phyloP scores from a whole-genome alignment of 2,888 invertebrate genomes.

The Boloria euphrosyne region DNA sequence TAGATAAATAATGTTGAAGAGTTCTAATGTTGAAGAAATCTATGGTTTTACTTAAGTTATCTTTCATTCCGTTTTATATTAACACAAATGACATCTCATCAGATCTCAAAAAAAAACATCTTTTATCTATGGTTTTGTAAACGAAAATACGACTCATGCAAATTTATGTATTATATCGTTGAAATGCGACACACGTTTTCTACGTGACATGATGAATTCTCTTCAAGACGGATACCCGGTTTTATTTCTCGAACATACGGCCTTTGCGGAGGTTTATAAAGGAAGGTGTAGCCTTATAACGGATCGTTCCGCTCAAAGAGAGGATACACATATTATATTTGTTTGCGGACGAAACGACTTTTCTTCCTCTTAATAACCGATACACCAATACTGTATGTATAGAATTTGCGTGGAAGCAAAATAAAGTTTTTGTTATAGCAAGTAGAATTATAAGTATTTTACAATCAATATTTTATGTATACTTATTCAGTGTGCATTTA shows the following conservation, averaged over 20 bases:
- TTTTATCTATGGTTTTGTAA: background rate
- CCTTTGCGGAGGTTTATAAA: conserved; percentile 60
- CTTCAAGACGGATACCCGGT: conserved; percentile 41
- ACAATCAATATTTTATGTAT: too few relatives aligned
- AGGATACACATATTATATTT: conserved; percentile 50
- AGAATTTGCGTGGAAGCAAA: background rate
- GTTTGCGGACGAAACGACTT: conserved; percentile 47
- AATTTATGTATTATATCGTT: conserved; percentile 28
- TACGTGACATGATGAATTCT: conserved; percentile 44
- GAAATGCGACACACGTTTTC: conserved; percentile 36
- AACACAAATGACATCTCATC: too few relatives aligned
- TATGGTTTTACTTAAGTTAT: too few relatives aligned
- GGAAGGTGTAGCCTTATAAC: conserved; percentile 50
- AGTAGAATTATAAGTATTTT: too few relatives aligned
- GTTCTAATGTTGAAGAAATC: too few relatives aligned
- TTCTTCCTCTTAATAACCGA: conserved; percentile 33
- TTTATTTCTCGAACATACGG: conserved; percentile 56
- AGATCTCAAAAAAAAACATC: background rate
- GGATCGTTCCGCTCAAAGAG: conserved; percentile 31
- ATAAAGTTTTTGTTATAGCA: too few relatives aligned
- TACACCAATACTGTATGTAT: background rate
- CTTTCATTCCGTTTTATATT: too few relatives aligned
- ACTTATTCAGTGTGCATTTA: too few relatives aligned
- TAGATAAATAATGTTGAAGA: too few relatives aligned
- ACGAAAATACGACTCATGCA: background rate